These are phyloP conservation scores for Hedya salicella DNA, from an alignment of 2,888 invertebrate genomes.

Conservation along the genomic window DNA sequence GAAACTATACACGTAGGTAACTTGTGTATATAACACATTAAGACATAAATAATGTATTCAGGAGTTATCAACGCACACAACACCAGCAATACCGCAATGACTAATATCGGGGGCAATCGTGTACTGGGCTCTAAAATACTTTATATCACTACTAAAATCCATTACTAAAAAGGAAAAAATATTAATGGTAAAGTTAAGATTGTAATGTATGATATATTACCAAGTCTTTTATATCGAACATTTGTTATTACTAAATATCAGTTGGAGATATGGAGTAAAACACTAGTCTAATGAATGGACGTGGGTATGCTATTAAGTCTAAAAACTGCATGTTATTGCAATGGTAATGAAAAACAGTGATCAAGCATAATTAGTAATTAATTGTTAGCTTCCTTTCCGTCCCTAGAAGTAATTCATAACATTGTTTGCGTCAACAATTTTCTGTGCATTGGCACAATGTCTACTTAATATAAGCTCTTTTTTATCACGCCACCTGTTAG, in stretches of 20 bases:
- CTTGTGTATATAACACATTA: constrained; percentile 2
- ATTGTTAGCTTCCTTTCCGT: constrained; percentile 24
- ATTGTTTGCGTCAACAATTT: no score
- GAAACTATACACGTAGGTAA: constrained; percentile 18
- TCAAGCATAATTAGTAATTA: constrained; percentile 10
- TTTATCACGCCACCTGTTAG: no score
- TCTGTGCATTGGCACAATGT: no score
- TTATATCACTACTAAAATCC: no score
- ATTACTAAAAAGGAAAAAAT: no score
- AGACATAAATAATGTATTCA: constrained; percentile 10
- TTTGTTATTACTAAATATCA: no score
- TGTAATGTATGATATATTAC: no score
- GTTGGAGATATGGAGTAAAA: no score
- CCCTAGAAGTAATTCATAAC: background rate
- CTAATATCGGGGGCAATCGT: constrained; percentile 26
- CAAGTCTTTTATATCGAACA: no score
- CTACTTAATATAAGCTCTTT: no score
- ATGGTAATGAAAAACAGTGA: constrained; percentile 25
- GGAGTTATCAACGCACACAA: constrained; percentile 4
- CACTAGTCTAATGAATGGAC: constrained; percentile 22
- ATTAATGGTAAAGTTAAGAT: no score
- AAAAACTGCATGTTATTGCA: constrained; percentile 10
- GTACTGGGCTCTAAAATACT: background rate
- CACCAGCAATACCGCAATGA: constrained; percentile 7
- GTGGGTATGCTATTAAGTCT: constrained; percentile 16